Base-by-base conservation (phyloP, 2,888 invertebrate species). In the Alviniconcha strummeri region DNA sequence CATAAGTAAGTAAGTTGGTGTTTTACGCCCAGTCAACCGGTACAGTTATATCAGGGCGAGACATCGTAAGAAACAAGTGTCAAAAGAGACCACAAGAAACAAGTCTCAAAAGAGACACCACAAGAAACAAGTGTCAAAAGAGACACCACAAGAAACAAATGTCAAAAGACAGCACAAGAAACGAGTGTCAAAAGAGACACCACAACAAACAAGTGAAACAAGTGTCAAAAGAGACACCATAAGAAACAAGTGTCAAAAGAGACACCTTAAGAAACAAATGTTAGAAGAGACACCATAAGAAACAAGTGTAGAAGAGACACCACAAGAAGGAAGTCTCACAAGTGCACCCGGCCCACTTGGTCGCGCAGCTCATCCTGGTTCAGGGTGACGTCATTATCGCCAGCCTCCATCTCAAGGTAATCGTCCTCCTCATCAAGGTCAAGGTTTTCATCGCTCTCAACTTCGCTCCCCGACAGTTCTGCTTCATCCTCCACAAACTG, bases 401-500 rank as follows among this genome's bases (percentile, higher is more conserved):
- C 98, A 84, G 96, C 96, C 93, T 98, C 98, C 5, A 95, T 94
- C 92, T 98, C 98, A 93, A 97, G 95, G 7, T 92, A 87, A 78
- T 94, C 94, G 60, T 93, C 94, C 82, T 95, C 95, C 92, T 98
- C 98, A 13, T 88, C 90, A 6, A 90, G 96, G 93, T 83, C 96
- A 96, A 67, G 95, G 95, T 93, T 97, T 97, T 93, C 98, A 86
- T 92, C 92, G 88, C 97, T 92, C 75, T 91, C 91, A 85, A 81
- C 90, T 78, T 92, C 91, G 87, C 91, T 93, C 97, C 98, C 91
- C 0, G 97, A 97, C 64, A 98, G 94, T 91, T 98, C 98, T 0
- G 98, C 98, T 94, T 98, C 98, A 71, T 96, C 95, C 88, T 98
- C 98, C 82, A 98, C 95, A 94, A 97, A 98, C 81, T 96, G 96